These are phyloP conservation scores for Carassius gibelio DNA, from an alignment of 2,113 vertebrate species.

Conservation along the genomic window DNA sequence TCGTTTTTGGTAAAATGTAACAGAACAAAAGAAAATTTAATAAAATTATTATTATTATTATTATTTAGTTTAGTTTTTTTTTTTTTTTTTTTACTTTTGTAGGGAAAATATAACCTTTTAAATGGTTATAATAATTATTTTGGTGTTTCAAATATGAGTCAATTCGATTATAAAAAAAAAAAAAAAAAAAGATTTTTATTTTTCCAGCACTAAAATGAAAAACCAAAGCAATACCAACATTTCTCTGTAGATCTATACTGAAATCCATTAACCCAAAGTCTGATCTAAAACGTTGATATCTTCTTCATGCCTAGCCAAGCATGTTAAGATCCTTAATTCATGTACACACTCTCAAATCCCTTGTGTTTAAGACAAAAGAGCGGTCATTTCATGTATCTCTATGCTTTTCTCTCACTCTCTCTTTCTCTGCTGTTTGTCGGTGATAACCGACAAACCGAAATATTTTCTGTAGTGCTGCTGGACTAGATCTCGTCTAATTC, in stretches of 20 bases:
- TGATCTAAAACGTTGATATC: conserved; percentile 65
- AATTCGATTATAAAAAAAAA: too few species aligned
- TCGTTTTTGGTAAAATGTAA: neutral
- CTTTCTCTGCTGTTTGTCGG: conserved; percentile 75
- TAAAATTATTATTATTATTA: too few species aligned
- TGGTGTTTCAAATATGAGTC: neutral
- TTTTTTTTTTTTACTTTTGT: neutral
- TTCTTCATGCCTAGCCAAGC: conserved; percentile 26
- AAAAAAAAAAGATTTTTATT: too few species aligned
- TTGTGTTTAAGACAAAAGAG: conserved; percentile 74
- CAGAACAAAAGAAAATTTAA: neutral
- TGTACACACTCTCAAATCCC: conserved; percentile 62
- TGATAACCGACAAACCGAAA: conserved; percentile 68
- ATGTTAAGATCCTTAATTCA: conserved; percentile 50
- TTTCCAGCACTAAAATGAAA: neutral
- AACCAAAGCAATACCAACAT: neutral
- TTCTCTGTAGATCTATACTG: conserved; percentile 11
- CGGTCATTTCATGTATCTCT: conserved; percentile 71
- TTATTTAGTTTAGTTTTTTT: neutral
- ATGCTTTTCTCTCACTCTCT: conserved; percentile 64
- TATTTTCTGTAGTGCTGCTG: conserved; percentile 82
- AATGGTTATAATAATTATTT: neutral
- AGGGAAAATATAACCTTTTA: neutral
- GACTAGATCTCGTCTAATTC: conserved; percentile 98
- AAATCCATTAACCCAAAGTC: conserved; percentile 36